These are phyloP conservation scores for Lepidochitona cinerea DNA, from an alignment of 2,888 invertebrate genomes.

Conservation along the genomic window DNA sequence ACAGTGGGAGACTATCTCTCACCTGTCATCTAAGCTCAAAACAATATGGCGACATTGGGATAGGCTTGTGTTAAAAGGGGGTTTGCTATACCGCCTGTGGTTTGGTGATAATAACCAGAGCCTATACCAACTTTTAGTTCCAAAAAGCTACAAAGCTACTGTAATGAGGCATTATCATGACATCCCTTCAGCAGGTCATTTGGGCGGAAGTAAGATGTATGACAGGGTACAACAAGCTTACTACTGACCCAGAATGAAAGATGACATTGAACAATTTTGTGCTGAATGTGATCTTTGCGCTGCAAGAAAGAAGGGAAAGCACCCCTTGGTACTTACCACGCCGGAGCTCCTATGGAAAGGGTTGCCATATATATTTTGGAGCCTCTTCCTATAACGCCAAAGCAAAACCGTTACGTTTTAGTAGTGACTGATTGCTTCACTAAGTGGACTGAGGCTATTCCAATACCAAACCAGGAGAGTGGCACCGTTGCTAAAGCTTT, in stretches of 20 bases:
- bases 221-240: neutral
- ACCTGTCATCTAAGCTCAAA: no score
- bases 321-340: conserved; percentile 15
- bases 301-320: conserved; percentile 19
- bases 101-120: no score
- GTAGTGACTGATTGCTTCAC: conserved; percentile 26
- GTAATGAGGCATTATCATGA: neutral
- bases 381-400: conserved; percentile 20
- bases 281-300: conserved; percentile 29
- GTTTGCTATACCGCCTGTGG: neutral
- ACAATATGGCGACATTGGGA: neutral
- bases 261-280: conserved; percentile 16
- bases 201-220: neutral
- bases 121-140: neutral
- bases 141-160: neutral
- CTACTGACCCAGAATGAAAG: conserved; percentile 11
- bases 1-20: no score
- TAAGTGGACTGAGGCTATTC: conserved; percentile 23
- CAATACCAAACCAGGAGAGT: conserved; percentile 29
- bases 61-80: no score
- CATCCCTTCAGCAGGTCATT: neutral
- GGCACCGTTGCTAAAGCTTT: conserved; percentile 27
- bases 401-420: conserved; percentile 33
- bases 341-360: conserved; percentile 36
- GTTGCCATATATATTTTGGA: conserved; percentile 37